These are phyloP conservation scores for Sabatieria punctata DNA, from an alignment of 2,888 invertebrate genomes.

Conservation along the genomic window DNA sequence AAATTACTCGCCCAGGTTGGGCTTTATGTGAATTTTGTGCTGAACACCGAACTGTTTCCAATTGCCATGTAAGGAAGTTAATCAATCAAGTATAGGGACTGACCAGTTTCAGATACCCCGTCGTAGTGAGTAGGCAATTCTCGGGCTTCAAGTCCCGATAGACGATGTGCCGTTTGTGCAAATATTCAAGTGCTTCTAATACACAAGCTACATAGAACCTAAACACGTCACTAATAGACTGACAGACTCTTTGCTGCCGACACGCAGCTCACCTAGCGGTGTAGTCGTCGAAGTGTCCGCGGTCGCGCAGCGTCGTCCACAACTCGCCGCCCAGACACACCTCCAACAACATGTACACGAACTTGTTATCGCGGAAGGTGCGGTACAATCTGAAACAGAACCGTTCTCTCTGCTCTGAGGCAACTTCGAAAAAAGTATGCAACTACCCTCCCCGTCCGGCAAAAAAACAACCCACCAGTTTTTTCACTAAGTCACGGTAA, in stretches of 20 bases:
- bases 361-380: constrained; percentile 75
- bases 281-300: constrained; percentile 35
- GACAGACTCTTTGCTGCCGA: background rate
- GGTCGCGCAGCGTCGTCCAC: constrained; percentile 78
- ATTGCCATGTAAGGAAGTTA: too few species aligned
- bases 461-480: too few species aligned
- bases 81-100: too few species aligned
- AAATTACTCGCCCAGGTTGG: too few species aligned
- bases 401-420: too few species aligned
- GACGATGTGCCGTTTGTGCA: constrained; percentile 89
- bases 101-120: constrained; percentile 78
- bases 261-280: constrained; percentile 18
- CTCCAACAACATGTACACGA: constrained; percentile 86
- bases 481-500: constrained; percentile 4
- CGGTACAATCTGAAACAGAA: constrained; percentile 54
- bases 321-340: constrained; percentile 83
- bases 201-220: constrained; percentile 84
- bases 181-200: constrained; percentile 89
- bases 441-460: too few species aligned
- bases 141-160: constrained; percentile 61
- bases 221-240: background rate
- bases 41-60: too few species aligned
- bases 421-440: too few species aligned
- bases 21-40: too few species aligned
- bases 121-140: constrained; percentile 73